Base-by-base conservation (phyloP, 2,113 vertebrate species). In the Dasyornis broadbenti region DNA sequence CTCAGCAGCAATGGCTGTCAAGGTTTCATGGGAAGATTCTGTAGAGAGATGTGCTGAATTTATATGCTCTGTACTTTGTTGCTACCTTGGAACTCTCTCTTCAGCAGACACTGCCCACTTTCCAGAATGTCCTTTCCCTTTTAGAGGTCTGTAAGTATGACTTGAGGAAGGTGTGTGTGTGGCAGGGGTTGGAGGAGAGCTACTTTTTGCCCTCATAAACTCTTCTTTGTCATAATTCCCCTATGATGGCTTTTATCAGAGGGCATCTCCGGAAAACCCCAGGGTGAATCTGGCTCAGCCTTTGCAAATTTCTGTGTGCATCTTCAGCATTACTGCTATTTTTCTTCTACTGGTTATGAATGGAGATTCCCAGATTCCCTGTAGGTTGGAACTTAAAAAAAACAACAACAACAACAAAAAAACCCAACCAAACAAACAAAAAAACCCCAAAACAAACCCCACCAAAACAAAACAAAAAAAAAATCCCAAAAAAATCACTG, bases 121-220 rank as follows among this genome's bases (percentile, higher is more conserved):
- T 89, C 39, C 39, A 72, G 23, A 72, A 57, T 8, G 14, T 53
- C 21, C 37, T 4, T 4, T 5, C 5, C 10, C 45, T 59, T 82
- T 78, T 35, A 21, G 35, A 16, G 24, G 10, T 28, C 70, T 68
- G 7, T 73, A 73, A 78, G 24, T 47, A 40, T 13, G 42, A 64
- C 24, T 27, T 33, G n/a, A 77, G 28, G 20, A 31, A 86, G 4
- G 1, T 26, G 3, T 28, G 3, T 28, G 19, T 42, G 23, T 44
- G 20, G 10, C 18, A 70, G 12, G 19, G 4, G 5, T 11, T 0
- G 15, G 13, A 6, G 4, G 3, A 65, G 22, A 92, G 4, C 15
- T 54, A 40, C 28, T 49, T 91, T 78, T 86, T 89, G 4, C 23
- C 7, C 5, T 70, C 40, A 47, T 78, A 60, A 91, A 47, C 15